Base-by-base conservation (phyloP, 2,113 vertebrate species). In the Istiophorus platypterus region DNA sequence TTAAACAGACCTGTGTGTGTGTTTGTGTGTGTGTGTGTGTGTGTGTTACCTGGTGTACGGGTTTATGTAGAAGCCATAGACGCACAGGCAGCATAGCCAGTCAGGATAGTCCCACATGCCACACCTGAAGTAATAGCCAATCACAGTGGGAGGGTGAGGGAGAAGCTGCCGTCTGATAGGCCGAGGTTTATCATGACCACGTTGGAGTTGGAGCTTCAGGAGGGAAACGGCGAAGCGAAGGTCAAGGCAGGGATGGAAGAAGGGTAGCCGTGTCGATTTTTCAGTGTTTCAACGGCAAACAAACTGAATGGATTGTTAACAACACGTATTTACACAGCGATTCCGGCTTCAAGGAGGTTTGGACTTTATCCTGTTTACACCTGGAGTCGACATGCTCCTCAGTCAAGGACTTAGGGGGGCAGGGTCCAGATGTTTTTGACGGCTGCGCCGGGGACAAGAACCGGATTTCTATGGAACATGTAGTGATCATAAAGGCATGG, bases 131-230 rank as follows among this genome's bases (percentile, higher is more conserved):
- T 95, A 95, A 72, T 95, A 95, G 85, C 75, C 82, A 95, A 69
- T 26, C 95, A 89, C 51, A 94, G 91, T 0, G 95, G 95, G 51
- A 95, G 88, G 10, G 94, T 95, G 24, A 95, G 92, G 14, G 91
- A 89, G 89, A 95, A 95, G 76, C 90, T 61, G 34, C 84, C 14
- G 27, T 95, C 95, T 2, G 95, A 95, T 11, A 94, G 59, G 52
- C 94, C 94, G 22, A 95, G 88, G 74, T 95, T 95, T n/a, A 86
- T 89, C 90, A 95, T 95, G 80, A 95, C 87, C 42, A 95, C 76
- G 1, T 64, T 89, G 86, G 77, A 93, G 74, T 93, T 47, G 0
- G 91, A 72, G 61, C 20, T 85, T 65, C 88, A 91, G 68, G 11
- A 24, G 18, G 3, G 41, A 13, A 45, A 26, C 7, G n/a, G 31